Percentiles rank a stretch among this genome's conserved stretches.
Evolutionary conservation across 2,797 vertebrate genomes (phyloP).

Genomic region (Takifugu rubripes): DNA sequence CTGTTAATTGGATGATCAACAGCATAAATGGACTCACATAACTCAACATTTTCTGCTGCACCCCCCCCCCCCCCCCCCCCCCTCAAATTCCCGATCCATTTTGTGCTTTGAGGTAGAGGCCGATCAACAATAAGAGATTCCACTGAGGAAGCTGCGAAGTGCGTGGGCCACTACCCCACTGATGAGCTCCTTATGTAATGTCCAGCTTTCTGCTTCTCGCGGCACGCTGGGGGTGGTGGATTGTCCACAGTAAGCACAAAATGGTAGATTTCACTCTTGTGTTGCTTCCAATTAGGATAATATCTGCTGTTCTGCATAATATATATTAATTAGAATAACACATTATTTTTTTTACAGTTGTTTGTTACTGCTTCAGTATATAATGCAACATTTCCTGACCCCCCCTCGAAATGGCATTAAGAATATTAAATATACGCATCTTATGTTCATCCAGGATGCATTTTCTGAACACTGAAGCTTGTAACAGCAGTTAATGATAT

Average conservation of each 20-base stretch:
- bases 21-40: constrained; percentile 34
- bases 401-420: not conserved
- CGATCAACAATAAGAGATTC: constrained; percentile 59
- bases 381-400: not conserved
- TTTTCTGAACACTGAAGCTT: constrained; percentile 1
- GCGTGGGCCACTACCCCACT: constrained; percentile 74
- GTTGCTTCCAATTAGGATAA: too few relatives aligned
- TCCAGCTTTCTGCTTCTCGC: constrained; percentile 55
- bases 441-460: not conserved
- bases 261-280: constrained; percentile 24
- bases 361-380: not conserved
- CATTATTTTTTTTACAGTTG: not conserved
- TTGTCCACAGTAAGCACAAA: constrained; percentile 36
- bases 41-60: constrained; percentile 21
- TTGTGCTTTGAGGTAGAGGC: constrained; percentile 66
- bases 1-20: constrained; percentile 33
- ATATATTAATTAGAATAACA: not conserved
- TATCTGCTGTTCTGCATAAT: not conserved
- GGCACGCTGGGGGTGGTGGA: constrained; percentile 34
- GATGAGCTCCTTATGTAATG: constrained; percentile 75
- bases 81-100: constrained; percentile 66
- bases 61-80: constrained; percentile 3
- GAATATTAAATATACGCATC: not conserved
- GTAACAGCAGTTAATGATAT: constrained; percentile 13
- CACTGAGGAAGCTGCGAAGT: constrained; percentile 62